Conservation (phyloP, 1,140 invertebrate genomes). For the Dufourea novaeangliae region DNA sequence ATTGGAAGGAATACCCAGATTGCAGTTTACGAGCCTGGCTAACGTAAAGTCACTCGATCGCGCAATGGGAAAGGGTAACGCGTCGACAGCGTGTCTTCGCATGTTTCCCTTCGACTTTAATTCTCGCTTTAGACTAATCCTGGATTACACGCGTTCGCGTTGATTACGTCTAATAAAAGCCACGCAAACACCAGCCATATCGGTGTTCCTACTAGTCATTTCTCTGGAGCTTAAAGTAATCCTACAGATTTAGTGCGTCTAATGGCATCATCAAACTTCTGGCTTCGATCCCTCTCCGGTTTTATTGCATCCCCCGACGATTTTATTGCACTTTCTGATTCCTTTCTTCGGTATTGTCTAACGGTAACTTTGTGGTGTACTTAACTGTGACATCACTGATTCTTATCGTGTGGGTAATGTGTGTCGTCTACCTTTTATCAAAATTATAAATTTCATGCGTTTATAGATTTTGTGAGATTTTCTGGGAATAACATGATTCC, state of each 20-base stretch:
- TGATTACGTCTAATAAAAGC: conserved; percentile 17
- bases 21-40: background rate
- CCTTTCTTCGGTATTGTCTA: no score
- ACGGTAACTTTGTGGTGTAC: no score
- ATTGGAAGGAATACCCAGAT: background rate
- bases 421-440: no score
- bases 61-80: background rate
- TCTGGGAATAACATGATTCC: no score
- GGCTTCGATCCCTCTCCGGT: conserved; percentile 6
- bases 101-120: background rate
- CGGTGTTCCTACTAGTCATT: background rate
- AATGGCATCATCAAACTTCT: conserved; percentile 4
- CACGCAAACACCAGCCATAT: background rate
- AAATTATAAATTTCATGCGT: no score
- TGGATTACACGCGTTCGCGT: background rate
- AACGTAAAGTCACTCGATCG: background rate
- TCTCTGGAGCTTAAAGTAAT: conserved; percentile 5
- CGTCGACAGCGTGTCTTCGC: background rate
- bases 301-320: conserved; percentile 9
- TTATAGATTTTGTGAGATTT: no score
- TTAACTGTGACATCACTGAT: no score
- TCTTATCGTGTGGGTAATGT: no score
- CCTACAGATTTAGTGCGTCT: conserved; percentile 1
- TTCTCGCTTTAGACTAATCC: background rate
- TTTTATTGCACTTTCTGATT: conserved; percentile 7